Evolutionary conservation across 2,888 invertebrate genomes (phyloP).

Genomic region (Cantharis lateralis): DNA sequence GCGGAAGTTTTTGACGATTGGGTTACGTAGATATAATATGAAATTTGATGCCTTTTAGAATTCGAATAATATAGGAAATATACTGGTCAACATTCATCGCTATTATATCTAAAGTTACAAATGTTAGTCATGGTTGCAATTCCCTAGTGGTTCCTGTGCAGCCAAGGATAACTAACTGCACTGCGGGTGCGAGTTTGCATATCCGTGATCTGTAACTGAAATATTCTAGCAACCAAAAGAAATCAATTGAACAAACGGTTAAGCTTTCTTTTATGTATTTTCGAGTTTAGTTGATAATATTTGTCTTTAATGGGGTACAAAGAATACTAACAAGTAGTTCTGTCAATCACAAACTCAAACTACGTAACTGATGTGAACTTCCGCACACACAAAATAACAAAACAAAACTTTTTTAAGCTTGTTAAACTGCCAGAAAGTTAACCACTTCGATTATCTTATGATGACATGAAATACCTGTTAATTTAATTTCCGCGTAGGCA

Average conservation of each 20-base stretch:
- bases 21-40: background rate
- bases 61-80: slow-evolving; percentile 4
- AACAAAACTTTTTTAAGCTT: slow-evolving; percentile 27
- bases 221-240: slow-evolving; percentile 19
- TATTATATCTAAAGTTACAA: slow-evolving; percentile 26
- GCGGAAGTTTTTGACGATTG: background rate
- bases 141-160: slow-evolving; percentile 34
- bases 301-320: slow-evolving; percentile 8
- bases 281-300: slow-evolving; percentile 5
- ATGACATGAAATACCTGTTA: slow-evolving; percentile 27
- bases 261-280: background rate
- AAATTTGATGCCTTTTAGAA: background rate
- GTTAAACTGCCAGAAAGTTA: slow-evolving; percentile 29
- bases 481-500: slow-evolving; percentile 22
- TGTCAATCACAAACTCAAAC: slow-evolving; percentile 39
- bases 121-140: slow-evolving; percentile 33
- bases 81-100: slow-evolving; percentile 20
- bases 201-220: slow-evolving; percentile 30
- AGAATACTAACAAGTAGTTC: slow-evolving; percentile 18
- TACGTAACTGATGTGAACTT: slow-evolving; percentile 40
- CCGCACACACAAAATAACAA: slow-evolving; percentile 32
- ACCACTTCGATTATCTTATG: slow-evolving; percentile 25
- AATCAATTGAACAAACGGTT: slow-evolving; percentile 21
- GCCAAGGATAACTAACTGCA: slow-evolving; percentile 36
- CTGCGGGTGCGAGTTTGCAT: slow-evolving; percentile 30